Evolutionary conservation across 2,113 vertebrate genomes (phyloP), one percentile per base, ranked within the genome.

Genomic region (Rhea pennata): DNA sequence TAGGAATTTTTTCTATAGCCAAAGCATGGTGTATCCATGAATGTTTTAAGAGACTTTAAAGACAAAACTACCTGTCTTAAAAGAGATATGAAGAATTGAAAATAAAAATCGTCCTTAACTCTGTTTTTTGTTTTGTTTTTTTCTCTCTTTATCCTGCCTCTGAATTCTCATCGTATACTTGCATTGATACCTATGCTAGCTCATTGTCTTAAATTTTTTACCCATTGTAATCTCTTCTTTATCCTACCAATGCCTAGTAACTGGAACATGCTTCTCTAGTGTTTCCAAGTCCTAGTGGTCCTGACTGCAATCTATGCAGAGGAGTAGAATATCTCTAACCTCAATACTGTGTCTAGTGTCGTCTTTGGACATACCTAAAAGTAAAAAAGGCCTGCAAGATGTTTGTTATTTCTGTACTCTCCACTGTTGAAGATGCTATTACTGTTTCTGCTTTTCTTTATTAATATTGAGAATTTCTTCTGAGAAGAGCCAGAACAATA

Each of bases 291-390:
- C 64, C 64, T 48, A 2, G 2, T 42, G 44, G 42, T 66, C 66
- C 39, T 27, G 56, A 15, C 42, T 16, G 20, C 65, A 39, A 42
- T 27, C 59, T 15, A 6, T 40, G 69, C 48, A 10, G 27, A 33
- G 7, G 21, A n/a, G 8, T 11, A 29, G 39, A 7, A 0, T 2
- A 1, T 15, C 16, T 64, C n/a, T 27, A 22, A 26, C 7, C 54
- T 46, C 56, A 39, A 40, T 54, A 21, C 29, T 3, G 46, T 11
- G 44, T 15, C 50, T n/a, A 2, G 7, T 6, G 12, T 39, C 5
- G 10, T 46, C 66, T 53, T 58, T 26, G 33, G 31, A 22, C 44
- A 50, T 36, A 42, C 2, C 19, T 48, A 19, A 48, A 48, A 48
- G 19, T 48, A 48, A 40, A 24, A 14, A 14, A 15, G 20, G 15